Evolutionary conservation across 2,113 vertebrate genomes (phyloP).

Genomic region (Phalacrocorax pelagicus): DNA sequence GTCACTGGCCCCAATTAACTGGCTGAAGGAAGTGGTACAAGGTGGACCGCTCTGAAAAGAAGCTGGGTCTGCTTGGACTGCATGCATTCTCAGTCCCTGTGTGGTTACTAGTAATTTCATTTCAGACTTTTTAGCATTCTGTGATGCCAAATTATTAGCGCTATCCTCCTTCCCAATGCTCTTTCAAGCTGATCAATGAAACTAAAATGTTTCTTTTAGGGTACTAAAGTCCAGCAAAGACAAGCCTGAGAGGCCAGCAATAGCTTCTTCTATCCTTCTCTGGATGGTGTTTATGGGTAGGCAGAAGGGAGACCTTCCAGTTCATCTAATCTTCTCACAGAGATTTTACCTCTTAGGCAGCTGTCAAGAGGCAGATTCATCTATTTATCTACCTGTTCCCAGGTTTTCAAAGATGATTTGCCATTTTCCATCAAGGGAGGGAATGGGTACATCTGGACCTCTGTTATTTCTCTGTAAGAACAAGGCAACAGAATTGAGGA

Average conservation of each 20-base stretch:
- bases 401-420: neutral
- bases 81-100: neutral
- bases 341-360: neutral
- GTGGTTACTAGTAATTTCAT: neutral
- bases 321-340: neutral
- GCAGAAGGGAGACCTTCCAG: neutral
- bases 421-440: neutral
- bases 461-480: neutral
- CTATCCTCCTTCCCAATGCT: neutral
- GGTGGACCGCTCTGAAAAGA: neutral
- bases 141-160: neutral
- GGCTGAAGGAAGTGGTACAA: neutral
- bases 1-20: neutral
- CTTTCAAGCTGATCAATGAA: neutral
- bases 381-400: neutral
- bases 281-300: rapidly evolving
- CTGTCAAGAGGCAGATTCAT: neutral
- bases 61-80: neutral
- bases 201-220: neutral
- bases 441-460: neutral
- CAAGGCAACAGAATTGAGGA: neutral
- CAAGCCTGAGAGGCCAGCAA: neutral
- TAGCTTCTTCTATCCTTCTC: neutral
- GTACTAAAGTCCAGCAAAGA: neutral
- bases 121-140: neutral